Percentiles rank a stretch among this genome's conserved stretches.
Evolutionary conservation across 2,797 vertebrate genomes (phyloP).

Genomic region (Orientallactaga sibirica): DNA sequence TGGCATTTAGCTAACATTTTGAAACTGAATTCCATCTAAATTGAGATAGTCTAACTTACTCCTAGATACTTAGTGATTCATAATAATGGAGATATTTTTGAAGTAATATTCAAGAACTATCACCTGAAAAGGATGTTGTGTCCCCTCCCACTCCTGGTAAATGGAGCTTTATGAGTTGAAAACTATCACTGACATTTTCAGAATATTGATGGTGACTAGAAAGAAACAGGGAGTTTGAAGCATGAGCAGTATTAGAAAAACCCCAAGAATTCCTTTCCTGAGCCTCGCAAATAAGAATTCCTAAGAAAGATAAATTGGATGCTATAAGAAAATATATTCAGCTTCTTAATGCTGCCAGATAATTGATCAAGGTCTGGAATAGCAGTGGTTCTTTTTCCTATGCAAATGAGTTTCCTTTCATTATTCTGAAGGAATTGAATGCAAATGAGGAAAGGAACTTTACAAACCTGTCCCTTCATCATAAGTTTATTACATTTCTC

Average conservation of each 20-base stretch:
- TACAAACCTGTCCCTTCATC: constrained; percentile 35
- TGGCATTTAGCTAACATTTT: background rate
- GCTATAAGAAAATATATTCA: constrained; percentile 57
- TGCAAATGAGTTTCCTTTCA: constrained; percentile 42
- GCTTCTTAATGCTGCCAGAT: constrained; percentile 69
- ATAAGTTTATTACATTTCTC: constrained; percentile 73
- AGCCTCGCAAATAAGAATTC: background rate
- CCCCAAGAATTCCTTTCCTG: background rate
- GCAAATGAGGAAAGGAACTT: constrained; percentile 64
- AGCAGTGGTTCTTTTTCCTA: background rate
- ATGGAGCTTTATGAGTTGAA: background rate
- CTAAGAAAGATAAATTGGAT: constrained; percentile 38
- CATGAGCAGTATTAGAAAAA: constrained; percentile 39
- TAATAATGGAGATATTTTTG: background rate
- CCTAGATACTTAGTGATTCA: constrained; percentile 3
- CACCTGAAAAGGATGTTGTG: background rate
- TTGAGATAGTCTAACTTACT: constrained; percentile 6
- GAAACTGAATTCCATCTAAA: constrained; percentile 18
- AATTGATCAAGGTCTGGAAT: constrained; percentile 62
- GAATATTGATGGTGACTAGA: background rate
- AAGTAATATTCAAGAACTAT: background rate
- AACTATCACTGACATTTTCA: constrained; percentile 28
- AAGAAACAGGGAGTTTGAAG: constrained; percentile 10
- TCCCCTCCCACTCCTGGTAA: background rate
- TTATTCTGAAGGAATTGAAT: constrained; percentile 63